These are phyloP conservation scores for Gambelia wislizenii DNA, from an alignment of 2,797 vertebrate species.

Conservation along the genomic window DNA sequence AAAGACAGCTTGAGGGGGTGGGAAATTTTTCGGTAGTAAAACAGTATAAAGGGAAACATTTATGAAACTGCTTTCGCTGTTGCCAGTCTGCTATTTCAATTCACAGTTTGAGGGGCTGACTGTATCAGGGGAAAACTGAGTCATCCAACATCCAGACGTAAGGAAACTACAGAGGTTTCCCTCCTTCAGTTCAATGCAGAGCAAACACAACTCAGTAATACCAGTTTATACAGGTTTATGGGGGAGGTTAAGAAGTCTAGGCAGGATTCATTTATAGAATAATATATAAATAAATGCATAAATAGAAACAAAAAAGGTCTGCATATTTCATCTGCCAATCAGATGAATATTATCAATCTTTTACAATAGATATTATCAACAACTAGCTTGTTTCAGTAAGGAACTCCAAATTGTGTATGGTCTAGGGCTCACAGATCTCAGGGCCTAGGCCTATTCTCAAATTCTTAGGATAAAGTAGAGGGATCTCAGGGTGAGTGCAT, in stretches of 20 bases:
- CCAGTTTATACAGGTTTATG: not conserved
- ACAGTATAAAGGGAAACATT: not conserved
- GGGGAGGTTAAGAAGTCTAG: not conserved
- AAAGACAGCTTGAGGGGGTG: too few relatives aligned
- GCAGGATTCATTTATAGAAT: not conserved
- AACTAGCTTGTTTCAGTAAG: too few relatives aligned
- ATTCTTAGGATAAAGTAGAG: too few relatives aligned
- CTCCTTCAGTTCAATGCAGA: too few relatives aligned
- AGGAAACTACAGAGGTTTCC: not conserved
- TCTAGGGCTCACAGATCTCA: too few relatives aligned
- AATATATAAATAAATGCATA: too few relatives aligned
- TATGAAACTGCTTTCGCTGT: not conserved
- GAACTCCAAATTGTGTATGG: too few relatives aligned
- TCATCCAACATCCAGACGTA: not conserved
- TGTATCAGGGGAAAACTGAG: not conserved
- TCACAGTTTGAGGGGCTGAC: not conserved
- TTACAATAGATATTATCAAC: too few relatives aligned
- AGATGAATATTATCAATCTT: too few relatives aligned
- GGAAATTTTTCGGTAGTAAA: not conserved
- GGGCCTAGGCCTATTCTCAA: too few relatives aligned
- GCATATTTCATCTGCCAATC: not conserved
- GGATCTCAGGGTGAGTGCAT: too few relatives aligned
- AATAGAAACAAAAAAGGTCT: not conserved
- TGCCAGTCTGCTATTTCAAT: not conserved
- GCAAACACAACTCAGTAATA: not conserved